Evolutionary conservation across 2,888 invertebrate genomes (phyloP).

Genomic region (Mesorhabditis spiculigera): DNA sequence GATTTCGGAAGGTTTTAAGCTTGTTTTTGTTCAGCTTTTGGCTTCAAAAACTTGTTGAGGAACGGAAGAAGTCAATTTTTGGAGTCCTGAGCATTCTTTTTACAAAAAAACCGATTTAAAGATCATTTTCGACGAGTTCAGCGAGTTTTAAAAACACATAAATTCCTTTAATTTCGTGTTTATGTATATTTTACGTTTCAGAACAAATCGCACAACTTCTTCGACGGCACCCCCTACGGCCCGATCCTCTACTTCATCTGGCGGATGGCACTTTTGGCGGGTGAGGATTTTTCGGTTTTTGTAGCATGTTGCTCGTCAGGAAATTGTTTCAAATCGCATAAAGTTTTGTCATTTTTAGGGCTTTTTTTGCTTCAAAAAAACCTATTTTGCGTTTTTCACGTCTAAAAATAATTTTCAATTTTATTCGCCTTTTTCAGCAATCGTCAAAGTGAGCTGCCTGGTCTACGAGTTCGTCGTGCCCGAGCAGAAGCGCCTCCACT

Average conservation of each 20-base stretch:
- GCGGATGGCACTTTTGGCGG: conserved; percentile 25
- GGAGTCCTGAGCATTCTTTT: not conserved
- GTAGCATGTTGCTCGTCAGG: not conserved
- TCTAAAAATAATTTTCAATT: not conserved
- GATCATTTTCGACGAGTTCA: conserved; percentile 4
- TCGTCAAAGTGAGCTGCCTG: conserved; percentile 28
- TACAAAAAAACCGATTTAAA: not conserved
- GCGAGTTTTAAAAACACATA: too few relatives aligned
- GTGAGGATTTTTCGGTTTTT: not conserved
- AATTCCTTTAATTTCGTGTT: not conserved
- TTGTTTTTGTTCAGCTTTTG: too few relatives aligned
- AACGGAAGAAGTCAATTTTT: too few relatives aligned
- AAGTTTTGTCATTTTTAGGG: too few relatives aligned
- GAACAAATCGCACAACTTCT: conserved; percentile 32
- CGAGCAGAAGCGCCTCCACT: conserved; percentile 44
- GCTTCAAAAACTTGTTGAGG: too few relatives aligned
- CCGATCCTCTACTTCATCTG: conserved; percentile 33
- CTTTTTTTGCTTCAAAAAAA: not conserved
- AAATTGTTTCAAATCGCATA: too few relatives aligned
- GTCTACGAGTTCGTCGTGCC: conserved; percentile 43
- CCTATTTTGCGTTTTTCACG: conserved; percentile 5
- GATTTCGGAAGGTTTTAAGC: too few relatives aligned
- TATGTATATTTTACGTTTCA: conserved; percentile 9
- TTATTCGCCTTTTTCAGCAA: not conserved
- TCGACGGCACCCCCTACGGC: conserved; percentile 35